Conservation (phyloP, 2,113 vertebrate genomes). For the Ailuropoda melanoleuca region DNA sequence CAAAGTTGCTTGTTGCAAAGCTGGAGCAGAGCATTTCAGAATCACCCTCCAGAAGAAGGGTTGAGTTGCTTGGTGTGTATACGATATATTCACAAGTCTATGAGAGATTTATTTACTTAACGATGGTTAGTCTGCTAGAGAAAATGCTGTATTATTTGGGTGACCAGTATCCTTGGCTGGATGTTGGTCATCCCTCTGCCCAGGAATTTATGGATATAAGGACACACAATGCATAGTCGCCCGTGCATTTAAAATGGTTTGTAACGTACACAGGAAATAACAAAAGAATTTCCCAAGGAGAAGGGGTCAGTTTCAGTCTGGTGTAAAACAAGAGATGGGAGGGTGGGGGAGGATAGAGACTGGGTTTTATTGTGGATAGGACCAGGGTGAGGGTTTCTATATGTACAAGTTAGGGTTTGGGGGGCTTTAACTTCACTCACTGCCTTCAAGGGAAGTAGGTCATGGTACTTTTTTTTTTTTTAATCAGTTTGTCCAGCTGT, state of each 20-base stretch:
- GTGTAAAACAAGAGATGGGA: rapidly evolving
- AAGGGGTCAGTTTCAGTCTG: not conserved
- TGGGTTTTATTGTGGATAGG: not conserved
- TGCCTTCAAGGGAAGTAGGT: not conserved
- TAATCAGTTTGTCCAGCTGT: not conserved
- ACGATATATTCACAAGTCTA: no score
- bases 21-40: not conserved
- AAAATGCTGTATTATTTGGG: not conserved
- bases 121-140: not conserved
- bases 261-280: not conserved
- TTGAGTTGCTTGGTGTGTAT: not conserved
- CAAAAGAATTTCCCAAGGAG: not conserved
- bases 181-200: no score
- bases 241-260: not conserved
- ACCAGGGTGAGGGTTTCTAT: not conserved
- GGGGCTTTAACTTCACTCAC: not conserved
- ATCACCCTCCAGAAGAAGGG: no score
- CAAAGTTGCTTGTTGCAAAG: not conserved
- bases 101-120: not conserved
- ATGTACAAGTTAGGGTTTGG: not conserved
- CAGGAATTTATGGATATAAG: no score
- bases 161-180: not conserved
- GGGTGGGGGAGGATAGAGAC: not conserved
- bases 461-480: not conserved
- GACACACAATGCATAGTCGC: not conserved